These are phyloP conservation scores for Malacoctenus gilli DNA, from an alignment of 2,797 vertebrate species.

Conservation along the genomic window DNA sequence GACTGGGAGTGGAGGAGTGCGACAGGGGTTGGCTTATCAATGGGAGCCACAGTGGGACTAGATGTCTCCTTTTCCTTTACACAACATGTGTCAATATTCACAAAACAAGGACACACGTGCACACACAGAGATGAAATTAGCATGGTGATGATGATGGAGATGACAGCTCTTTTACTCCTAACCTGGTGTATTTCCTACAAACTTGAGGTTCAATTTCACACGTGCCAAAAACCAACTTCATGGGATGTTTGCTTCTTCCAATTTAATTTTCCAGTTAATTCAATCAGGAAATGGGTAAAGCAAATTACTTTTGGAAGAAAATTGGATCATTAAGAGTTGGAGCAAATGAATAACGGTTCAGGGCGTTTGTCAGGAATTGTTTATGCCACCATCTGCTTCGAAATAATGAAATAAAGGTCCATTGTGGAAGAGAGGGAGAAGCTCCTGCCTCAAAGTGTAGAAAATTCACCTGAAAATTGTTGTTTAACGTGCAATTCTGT, in stretches of 20 bases:
- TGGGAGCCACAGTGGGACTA: slow-evolving; percentile 48
- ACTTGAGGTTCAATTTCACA: slow-evolving; percentile 23
- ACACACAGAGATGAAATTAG: slow-evolving; percentile 43
- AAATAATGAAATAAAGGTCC: slow-evolving; percentile 22
- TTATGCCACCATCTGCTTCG: slow-evolving; percentile 37
- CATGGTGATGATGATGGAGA: slow-evolving; percentile 27
- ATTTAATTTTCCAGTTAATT: slow-evolving; percentile 55
- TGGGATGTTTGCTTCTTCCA: neutral
- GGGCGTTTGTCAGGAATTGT: slow-evolving; percentile 31
- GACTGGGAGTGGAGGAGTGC: slow-evolving; percentile 37
- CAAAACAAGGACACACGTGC: slow-evolving; percentile 43
- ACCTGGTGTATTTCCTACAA: slow-evolving; percentile 7
- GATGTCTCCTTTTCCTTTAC: slow-evolving; percentile 70
- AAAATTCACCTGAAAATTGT: too few species aligned
- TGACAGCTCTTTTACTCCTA: slow-evolving; percentile 4
- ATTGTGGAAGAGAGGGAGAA: slow-evolving; percentile 9
- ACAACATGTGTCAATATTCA: slow-evolving; percentile 43
- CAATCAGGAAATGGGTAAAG: slow-evolving; percentile 49
- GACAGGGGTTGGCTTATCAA: slow-evolving; percentile 54
- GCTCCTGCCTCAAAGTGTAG: neutral
- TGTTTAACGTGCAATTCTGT: too few species aligned
- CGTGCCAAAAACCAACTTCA: slow-evolving; percentile 10
- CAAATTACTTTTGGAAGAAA: slow-evolving; percentile 40
- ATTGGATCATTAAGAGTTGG: slow-evolving; percentile 42
- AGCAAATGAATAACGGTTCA: slow-evolving; percentile 34